phyloP scores from a whole-genome alignment of 2,113 vertebrate species.

The Collichthys lucidus region DNA sequence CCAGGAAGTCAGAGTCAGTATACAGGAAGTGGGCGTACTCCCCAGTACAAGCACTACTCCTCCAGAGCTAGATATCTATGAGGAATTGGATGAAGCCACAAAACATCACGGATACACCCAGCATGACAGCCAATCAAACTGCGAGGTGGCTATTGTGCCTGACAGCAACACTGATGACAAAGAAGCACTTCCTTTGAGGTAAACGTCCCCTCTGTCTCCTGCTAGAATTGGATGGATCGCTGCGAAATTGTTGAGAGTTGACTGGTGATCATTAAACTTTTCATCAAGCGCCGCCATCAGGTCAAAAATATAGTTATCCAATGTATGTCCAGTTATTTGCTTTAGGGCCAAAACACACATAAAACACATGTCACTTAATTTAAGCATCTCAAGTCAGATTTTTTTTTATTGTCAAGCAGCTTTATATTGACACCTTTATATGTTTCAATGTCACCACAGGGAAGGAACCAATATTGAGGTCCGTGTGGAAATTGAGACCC shows the following conservation, averaged over 20 bases:
- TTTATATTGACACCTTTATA: background rate
- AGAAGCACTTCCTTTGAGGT: slow-evolving; percentile 80
- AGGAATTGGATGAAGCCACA: slow-evolving; percentile 66
- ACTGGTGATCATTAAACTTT: background rate
- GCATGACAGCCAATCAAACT: slow-evolving; percentile 76
- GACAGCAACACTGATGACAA: slow-evolving; percentile 73
- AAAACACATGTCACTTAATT: background rate
- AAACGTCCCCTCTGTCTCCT: slow-evolving; percentile 13
- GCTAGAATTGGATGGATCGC: too few species aligned
- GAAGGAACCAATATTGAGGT: slow-evolving; percentile 88
- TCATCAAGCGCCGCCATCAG: background rate
- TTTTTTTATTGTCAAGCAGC: background rate
- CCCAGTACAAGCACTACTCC: slow-evolving; percentile 78
- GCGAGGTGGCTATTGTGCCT: slow-evolving; percentile 70
- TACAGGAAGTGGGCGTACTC: slow-evolving; percentile 76
- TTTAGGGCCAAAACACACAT: too few species aligned
- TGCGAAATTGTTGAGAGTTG: too few species aligned
- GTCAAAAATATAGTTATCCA: background rate
- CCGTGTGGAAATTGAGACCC: slow-evolving; percentile 86
- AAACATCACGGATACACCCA: slow-evolving; percentile 68
- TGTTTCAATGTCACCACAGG: slow-evolving; percentile 66
- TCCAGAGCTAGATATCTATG: slow-evolving; percentile 30
- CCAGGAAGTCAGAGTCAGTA: slow-evolving; percentile 78
- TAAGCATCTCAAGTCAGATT: background rate
- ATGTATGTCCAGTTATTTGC: too few species aligned